phyloP scores from a whole-genome alignment of 2,888 invertebrate species.

The Nomada goodeniana region DNA sequence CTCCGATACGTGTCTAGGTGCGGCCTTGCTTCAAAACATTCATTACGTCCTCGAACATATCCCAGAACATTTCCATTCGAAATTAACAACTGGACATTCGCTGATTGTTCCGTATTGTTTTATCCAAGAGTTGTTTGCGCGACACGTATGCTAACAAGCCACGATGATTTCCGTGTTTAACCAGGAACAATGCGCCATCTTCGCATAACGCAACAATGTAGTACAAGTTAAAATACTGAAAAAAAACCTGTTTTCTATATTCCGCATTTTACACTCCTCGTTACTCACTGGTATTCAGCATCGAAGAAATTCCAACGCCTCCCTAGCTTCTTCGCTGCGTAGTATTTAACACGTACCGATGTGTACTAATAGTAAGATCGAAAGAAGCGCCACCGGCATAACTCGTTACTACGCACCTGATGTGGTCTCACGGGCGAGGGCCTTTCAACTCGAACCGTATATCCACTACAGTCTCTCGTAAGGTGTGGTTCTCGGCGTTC shows the following conservation, averaged over 20 bases:
- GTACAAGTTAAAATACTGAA: neutral
- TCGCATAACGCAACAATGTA: neutral
- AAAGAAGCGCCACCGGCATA: neutral
- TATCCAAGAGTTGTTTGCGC: too few species aligned
- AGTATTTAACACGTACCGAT: neutral
- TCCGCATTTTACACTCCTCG: neutral
- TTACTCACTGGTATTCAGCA: neutral
- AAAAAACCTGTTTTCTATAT: neutral
- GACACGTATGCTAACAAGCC: constrained; percentile 1
- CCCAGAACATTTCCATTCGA: neutral
- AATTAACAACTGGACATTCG: neutral
- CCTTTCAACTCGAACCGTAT: constrained; percentile 80
- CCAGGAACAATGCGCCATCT: constrained; percentile 23
- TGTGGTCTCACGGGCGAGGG: constrained; percentile 79
- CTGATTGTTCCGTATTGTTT: neutral
- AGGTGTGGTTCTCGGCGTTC: constrained; percentile 81
- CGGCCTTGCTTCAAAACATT: constrained; percentile 27
- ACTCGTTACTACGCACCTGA: constrained; percentile 73
- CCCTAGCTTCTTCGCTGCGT: neutral
- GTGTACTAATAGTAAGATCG: constrained; percentile 15
- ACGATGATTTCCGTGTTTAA: constrained; percentile 22
- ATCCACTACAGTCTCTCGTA: constrained; percentile 78
- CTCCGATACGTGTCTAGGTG: constrained; percentile 31
- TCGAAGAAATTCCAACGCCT: neutral
- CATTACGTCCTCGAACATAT: neutral